A percentile compares a stretch with the other conserved stretches of the same genome.
phyloP scores from a whole-genome alignment of 2,797 vertebrate species.

The Propithecus perrieri region DNA sequence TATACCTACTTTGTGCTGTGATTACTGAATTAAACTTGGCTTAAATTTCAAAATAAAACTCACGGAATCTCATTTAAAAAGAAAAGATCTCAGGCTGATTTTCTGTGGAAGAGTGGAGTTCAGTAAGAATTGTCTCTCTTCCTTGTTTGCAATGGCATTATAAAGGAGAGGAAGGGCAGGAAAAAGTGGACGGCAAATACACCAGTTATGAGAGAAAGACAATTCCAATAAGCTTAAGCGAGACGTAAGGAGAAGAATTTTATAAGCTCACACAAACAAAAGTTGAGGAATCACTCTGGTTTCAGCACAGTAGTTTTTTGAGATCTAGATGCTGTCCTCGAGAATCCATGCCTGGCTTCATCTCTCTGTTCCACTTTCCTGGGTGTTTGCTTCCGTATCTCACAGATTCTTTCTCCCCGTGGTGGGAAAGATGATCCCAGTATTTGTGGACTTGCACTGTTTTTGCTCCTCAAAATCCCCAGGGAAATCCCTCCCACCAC shows the following conservation, averaged over 20 bases:
- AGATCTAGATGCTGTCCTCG: not conserved
- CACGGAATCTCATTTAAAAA: not conserved
- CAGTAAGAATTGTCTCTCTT: not conserved
- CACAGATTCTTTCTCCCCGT: not conserved
- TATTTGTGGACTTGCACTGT: not conserved
- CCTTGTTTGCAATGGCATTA: not conserved
- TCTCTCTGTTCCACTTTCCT: not conserved
- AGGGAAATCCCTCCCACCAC: too few relatives aligned
- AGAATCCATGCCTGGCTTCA: not conserved
- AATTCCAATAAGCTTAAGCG: not conserved
- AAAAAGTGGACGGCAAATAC: not conserved
- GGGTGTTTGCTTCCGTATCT: not conserved
- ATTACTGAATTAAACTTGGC: not conserved
- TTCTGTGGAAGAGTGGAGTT: not conserved
- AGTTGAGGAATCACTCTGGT: not conserved
- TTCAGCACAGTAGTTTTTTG: not conserved
- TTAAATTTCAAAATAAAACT: conserved; percentile 17
- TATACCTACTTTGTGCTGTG: not conserved
- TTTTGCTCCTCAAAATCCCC: not conserved
- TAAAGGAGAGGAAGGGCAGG: not conserved
- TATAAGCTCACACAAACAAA: not conserved
- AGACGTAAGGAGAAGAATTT: not conserved
- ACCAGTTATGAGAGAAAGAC: not conserved
- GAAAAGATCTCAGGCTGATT: not conserved
- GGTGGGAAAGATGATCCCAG: not conserved